phyloP scores from a whole-genome alignment of 2,113 vertebrate genomes.

The Gymnarchus niloticus region DNA sequence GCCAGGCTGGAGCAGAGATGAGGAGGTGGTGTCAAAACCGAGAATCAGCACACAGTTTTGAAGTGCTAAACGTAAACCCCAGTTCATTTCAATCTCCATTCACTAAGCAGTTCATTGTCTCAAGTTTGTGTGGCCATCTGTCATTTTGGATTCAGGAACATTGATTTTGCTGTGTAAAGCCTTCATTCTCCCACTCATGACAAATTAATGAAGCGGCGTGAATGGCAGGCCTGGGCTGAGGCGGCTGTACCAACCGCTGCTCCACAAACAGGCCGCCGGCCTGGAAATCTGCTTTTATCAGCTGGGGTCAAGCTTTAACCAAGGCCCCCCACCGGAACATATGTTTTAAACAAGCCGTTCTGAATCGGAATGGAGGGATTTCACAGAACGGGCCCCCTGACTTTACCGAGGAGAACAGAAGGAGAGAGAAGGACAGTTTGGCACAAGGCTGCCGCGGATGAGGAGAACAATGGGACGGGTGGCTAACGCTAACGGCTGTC shows the following conservation, averaged over 20 bases:
- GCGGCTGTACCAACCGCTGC: not conserved
- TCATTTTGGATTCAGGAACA: not conserved
- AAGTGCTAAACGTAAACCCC: not conserved
- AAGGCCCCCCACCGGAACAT: conserved; percentile 24
- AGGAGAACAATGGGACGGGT: conserved; percentile 27
- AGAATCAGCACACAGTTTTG: not conserved
- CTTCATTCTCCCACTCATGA: not conserved
- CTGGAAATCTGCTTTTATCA: conserved; percentile 29
- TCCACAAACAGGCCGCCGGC: conserved; percentile 17
- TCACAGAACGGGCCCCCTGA: conserved; percentile 37
- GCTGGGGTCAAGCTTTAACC: conserved; percentile 31
- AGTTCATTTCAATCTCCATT: conserved; percentile 22
- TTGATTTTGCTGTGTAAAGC: conserved; percentile 3
- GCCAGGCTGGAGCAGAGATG: not conserved
- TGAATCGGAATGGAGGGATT: conserved; percentile 42
- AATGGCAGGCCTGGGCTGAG: not conserved
- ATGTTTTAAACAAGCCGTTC: conserved; percentile 47
- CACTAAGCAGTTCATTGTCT: conserved; percentile 31
- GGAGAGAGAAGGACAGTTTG: not conserved
- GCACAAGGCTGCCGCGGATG: not conserved
- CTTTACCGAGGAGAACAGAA: conserved; percentile 27
- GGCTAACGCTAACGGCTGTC: conserved; percentile 35
- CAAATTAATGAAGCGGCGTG: conserved; percentile 6
- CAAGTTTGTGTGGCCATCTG: conserved; percentile 12
- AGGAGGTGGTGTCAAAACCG: not conserved